Base-by-base conservation (phyloP, 2,888 invertebrate species). In the Monopis laevigella region DNA sequence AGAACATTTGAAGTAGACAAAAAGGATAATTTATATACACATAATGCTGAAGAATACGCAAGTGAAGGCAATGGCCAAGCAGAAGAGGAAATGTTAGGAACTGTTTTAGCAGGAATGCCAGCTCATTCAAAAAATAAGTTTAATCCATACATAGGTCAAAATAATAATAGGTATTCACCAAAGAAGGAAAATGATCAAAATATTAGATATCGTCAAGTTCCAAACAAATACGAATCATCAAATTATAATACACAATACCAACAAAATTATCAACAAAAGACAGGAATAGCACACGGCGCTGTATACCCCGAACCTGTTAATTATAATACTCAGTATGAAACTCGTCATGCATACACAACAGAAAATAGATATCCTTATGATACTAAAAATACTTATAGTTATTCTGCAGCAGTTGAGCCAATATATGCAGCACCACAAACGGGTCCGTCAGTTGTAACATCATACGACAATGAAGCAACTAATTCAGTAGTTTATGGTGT, bases 1-100 rank as follows among this genome's bases (percentile, higher is more conserved):
- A 74, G 89, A 48, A 87, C 86, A 4, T 87, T 88, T 50, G 87
- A 88, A 45, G 78, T 85, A 11, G 86, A 86, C 45, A 77, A 86
- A 40, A 83, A 82, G 54, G 87, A 86, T 58, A 85, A 85, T 48
- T 65, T 83, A 34, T 88, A 88, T 52, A 86, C 86, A 57, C 87
- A 88, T 52, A 86, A 86, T 51, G 80, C 84, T 28, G 86, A 88
- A 52, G 86, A 88, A 51, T 89, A 89, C 48, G 84, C 83, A 2
- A 84, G 81, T 35, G 84, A 83, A 34, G 85, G 83, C 19, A 86
- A 86, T 36, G 88, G 89, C 0, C 87, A 89, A 58, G 85, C 86
- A 7, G 91, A 91, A 62, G 90, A 90, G 65, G 90, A 89, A 58
- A 88, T 89, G 55, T 82, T 90, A 19, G 88, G 88, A 10, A 88